Conservation (phyloP, 2,888 invertebrate species). For the Nyleta sp. region DNA sequence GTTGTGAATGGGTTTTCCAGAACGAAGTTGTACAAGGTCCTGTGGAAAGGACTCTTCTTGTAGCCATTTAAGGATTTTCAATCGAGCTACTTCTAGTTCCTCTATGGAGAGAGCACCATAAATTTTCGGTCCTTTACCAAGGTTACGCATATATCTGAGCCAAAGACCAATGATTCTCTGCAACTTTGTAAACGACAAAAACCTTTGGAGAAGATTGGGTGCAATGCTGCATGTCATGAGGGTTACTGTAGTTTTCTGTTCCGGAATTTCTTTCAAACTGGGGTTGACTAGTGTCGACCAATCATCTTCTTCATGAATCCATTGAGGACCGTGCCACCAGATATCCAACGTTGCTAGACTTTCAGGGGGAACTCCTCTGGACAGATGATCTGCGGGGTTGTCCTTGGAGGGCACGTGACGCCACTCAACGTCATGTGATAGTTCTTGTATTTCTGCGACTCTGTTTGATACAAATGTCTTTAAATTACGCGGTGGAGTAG, state of each 20-base stretch:
- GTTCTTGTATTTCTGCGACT: slow-evolving; percentile 9
- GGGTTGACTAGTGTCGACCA: too few relatives aligned
- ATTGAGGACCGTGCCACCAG: neutral
- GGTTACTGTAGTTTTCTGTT: too few relatives aligned
- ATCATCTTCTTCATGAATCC: neutral
- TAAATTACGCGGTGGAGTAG: neutral
- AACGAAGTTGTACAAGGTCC: neutral
- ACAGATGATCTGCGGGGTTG: neutral
- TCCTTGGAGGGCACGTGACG: slow-evolving; percentile 8
- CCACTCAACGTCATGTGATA: neutral
- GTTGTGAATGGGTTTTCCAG: neutral
- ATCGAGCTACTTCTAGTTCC: neutral
- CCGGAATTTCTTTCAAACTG: too few relatives aligned
- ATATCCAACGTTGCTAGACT: neutral
- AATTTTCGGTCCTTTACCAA: neutral
- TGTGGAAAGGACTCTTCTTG: neutral
- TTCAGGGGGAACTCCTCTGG: neutral
- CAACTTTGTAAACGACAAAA: neutral
- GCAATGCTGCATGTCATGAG: too few relatives aligned
- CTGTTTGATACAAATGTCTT: neutral
- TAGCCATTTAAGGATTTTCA: neutral
- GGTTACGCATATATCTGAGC: too few relatives aligned
- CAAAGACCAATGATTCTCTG: too few relatives aligned
- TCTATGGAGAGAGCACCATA: neutral
- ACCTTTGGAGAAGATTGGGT: too few relatives aligned